A percentile compares a stretch with the other conserved stretches of the same genome.
phyloP scores from a whole-genome alignment of 2,797 vertebrate genomes.

The Catamblyrhynchus diadema region DNA sequence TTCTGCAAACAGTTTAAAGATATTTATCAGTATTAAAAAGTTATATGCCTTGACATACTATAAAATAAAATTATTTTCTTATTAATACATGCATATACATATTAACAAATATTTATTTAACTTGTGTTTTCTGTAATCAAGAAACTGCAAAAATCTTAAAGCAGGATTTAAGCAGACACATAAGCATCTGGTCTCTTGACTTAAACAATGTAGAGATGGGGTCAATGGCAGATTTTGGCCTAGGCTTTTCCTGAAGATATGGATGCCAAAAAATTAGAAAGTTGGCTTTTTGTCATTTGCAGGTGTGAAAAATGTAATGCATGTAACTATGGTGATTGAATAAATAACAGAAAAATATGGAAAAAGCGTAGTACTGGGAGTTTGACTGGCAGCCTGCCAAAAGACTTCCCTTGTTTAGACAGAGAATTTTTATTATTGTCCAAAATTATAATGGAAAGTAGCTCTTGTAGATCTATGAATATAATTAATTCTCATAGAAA shows the following conservation, averaged over 20 bases:
- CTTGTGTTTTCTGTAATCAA: not conserved
- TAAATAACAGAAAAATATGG: slow-evolving; percentile 38
- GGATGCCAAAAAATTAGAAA: slow-evolving; percentile 46
- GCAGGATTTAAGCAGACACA: not conserved
- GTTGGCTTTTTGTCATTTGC: slow-evolving; percentile 27
- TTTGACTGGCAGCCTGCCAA: slow-evolving; percentile 19
- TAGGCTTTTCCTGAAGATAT: not conserved
- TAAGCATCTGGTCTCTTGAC: not conserved
- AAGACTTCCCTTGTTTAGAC: slow-evolving; percentile 10
- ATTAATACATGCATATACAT: not conserved
- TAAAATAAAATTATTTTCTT: not conserved
- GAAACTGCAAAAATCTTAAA: not conserved
- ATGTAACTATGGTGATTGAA: slow-evolving; percentile 47
- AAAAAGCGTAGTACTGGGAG: not conserved
- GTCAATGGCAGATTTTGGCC: not conserved
- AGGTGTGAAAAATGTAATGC: slow-evolving; percentile 53
- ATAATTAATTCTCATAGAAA: not conserved
- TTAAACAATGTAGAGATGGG: not conserved
- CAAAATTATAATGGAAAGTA: not conserved
- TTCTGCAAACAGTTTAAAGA: not conserved
- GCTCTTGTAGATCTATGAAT: not conserved
- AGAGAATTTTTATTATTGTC: not conserved
- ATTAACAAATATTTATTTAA: not conserved
- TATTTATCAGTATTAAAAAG: not conserved
- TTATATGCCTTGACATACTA: not conserved